Evolutionary conservation across 2,113 vertebrate genomes (phyloP).

Genomic region (Pygoscelis adeliae): DNA sequence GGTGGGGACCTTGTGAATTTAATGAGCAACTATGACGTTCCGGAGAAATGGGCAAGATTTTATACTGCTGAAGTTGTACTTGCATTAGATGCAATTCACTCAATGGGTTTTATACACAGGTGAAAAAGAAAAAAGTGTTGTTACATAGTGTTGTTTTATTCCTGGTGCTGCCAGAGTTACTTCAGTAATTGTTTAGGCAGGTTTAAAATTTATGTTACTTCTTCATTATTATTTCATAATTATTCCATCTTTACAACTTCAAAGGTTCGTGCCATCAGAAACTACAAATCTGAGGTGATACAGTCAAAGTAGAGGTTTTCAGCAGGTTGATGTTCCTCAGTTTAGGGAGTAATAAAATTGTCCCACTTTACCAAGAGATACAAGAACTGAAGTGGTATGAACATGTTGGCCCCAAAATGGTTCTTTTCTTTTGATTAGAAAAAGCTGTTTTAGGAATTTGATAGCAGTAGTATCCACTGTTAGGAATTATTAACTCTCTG

Average conservation of each 20-base stretch:
- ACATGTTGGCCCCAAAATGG: neutral
- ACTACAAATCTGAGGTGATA: neutral
- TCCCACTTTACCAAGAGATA: neutral
- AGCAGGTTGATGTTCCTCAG: neutral
- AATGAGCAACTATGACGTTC: conserved; percentile 99
- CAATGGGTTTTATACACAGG: conserved; percentile 99
- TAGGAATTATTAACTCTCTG: neutral
- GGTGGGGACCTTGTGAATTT: conserved; percentile 97
- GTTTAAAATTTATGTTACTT: neutral
- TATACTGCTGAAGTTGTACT: conserved; percentile 98
- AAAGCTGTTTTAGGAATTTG: neutral
- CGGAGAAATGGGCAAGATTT: conserved; percentile 98
- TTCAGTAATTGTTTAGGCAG: neutral
- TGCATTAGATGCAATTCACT: conserved; percentile 95
- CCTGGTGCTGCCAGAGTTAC: neutral
- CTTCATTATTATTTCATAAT: neutral
- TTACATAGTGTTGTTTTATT: neutral
- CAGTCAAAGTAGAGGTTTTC: neutral
- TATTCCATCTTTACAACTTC: neutral
- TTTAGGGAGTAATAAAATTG: neutral
- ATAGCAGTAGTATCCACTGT: neutral
- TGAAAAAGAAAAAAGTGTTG: conserved; percentile 54
- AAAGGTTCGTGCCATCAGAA: neutral
- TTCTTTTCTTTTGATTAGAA: neutral
- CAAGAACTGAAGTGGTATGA: neutral